Base-by-base conservation (phyloP, 2,888 invertebrate genomes). In the Cheilosia variabilis region DNA sequence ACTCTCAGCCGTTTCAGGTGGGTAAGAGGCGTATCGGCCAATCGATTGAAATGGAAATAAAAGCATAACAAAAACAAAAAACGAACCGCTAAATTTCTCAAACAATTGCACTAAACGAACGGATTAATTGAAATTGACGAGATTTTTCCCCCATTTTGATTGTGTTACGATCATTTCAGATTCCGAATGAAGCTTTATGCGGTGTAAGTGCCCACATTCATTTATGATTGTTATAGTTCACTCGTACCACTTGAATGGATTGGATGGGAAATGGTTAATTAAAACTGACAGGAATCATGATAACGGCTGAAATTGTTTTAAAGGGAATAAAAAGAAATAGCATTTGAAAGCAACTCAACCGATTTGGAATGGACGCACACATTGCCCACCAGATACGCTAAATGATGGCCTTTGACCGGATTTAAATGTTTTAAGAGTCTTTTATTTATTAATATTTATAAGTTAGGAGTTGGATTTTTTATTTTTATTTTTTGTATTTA, bases 41-140 rank as follows among this genome's bases (percentile, higher is more conserved):
- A 31, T 19, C 57, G 53, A 75, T 73, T 55, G 27, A 66, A 66
- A 57, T 27, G 41, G 31, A 63, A 65, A 62, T 31, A 22, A n/a
- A n/a, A 58, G 37, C 19, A 45, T 22, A 50, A 2, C 31, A 31
- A 9, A 31, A 9, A 31, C 31, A 2, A 31, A 31, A 31, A 31
- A 9, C 31, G 31, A 31, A 31, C 31, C 9, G 31, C 31, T 31
- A 31, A 31, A 76, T 50, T 27, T 60, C 68, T 69, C 60, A 69
- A 77, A 77, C 77, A 68, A 77, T 77, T 69, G 77, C 68, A 77
- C 76, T 68, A 60, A 69, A 62, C 45, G 77, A 69, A 77, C 43
- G 52, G 60, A 69, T 69, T 77, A 77, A 77, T 77, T 77, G 68
- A 77, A 69, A 77, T 69, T 69, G 77, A 77, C 69, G 77, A 69